Evolutionary conservation across 2,888 invertebrate genomes (phyloP).

Genomic region (Kuschelorhynchus macadamiae): DNA sequence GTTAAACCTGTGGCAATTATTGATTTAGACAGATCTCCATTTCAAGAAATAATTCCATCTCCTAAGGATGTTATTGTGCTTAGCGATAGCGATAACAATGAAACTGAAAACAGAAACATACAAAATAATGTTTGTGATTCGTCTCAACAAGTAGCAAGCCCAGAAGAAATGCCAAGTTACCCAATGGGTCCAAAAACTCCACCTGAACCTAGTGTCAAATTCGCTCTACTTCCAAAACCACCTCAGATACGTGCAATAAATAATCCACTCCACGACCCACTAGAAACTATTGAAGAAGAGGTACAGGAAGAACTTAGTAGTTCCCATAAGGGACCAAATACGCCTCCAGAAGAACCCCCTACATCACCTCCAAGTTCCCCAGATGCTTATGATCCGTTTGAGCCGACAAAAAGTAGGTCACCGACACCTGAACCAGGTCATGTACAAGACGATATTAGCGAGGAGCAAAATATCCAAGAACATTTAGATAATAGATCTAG

Average conservation of each 20-base stretch:
- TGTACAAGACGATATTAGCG: slow-evolving; percentile 46
- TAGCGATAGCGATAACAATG: slow-evolving; percentile 83
- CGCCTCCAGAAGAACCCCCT: slow-evolving; percentile 80
- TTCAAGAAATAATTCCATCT: slow-evolving; percentile 85
- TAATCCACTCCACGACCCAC: slow-evolving; percentile 77
- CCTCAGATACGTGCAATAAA: slow-evolving; percentile 70
- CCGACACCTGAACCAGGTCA: slow-evolving; percentile 71
- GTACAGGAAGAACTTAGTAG: slow-evolving; percentile 56
- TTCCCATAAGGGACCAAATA: slow-evolving; percentile 79
- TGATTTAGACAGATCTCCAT: slow-evolving; percentile 87
- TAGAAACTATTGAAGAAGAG: slow-evolving; percentile 66
- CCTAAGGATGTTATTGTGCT: slow-evolving; percentile 86
- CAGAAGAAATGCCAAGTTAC: slow-evolving; percentile 62
- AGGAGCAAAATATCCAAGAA: slow-evolving; percentile 40
- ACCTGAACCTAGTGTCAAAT: slow-evolving; percentile 80
- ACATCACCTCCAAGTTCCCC: slow-evolving; percentile 80
- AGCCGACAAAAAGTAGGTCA: slow-evolving; percentile 87
- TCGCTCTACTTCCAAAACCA: slow-evolving; percentile 72
- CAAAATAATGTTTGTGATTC: slow-evolving; percentile 56
- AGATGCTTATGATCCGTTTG: slow-evolving; percentile 92
- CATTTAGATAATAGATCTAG: slow-evolving; percentile 37
- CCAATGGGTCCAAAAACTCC: slow-evolving; percentile 81
- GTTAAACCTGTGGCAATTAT: slow-evolving; percentile 88
- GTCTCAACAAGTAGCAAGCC: slow-evolving; percentile 63
- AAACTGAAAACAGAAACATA: slow-evolving; percentile 65